A percentile compares a stretch with the other conserved stretches of the same genome.
Evolutionary conservation across 2,888 invertebrate genomes (phyloP).

Genomic region (Gerris lacustris): DNA sequence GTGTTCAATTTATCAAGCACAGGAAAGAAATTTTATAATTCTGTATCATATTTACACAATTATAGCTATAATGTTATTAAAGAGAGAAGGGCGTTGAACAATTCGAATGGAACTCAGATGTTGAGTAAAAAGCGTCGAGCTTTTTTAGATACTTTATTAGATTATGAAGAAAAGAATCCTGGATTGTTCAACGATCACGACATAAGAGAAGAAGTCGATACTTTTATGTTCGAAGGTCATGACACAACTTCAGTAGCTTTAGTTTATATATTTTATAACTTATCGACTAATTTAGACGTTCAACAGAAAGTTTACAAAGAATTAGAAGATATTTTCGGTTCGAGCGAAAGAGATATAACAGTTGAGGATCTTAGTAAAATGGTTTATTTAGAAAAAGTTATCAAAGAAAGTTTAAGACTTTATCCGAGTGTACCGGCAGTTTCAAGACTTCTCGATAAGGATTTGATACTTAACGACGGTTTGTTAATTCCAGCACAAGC

Average conservation of each 20-base stretch:
- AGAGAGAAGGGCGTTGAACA: not conserved
- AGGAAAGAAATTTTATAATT: too few relatives aligned
- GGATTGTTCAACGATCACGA: not conserved
- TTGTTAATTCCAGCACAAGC: not conserved
- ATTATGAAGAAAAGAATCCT: not conserved
- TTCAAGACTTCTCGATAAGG: constrained; percentile 13
- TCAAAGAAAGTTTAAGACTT: constrained; percentile 16
- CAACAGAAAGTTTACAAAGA: constrained; percentile 16
- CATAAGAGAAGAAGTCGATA: not conserved
- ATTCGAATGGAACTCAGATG: too few relatives aligned
- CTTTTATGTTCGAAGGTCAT: not conserved
- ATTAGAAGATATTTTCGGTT: constrained; percentile 8
- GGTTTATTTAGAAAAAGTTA: constrained; percentile 18
- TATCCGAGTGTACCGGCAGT: constrained; percentile 12
- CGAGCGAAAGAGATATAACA: constrained; percentile 10
- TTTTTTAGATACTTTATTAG: not conserved
- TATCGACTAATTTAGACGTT: not conserved
- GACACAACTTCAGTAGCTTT: not conserved
- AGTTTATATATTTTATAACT: not conserved
- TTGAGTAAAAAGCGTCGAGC: not conserved
- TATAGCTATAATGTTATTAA: too few relatives aligned
- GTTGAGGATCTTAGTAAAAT: constrained; percentile 9
- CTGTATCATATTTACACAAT: too few relatives aligned
- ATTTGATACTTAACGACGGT: not conserved
- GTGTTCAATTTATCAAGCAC: too few relatives aligned